A percentile compares a stretch with the other conserved stretches of the same genome.
Evolutionary conservation across 2,888 invertebrate genomes (phyloP).

Genomic region (Noctuana brunneofusca): DNA sequence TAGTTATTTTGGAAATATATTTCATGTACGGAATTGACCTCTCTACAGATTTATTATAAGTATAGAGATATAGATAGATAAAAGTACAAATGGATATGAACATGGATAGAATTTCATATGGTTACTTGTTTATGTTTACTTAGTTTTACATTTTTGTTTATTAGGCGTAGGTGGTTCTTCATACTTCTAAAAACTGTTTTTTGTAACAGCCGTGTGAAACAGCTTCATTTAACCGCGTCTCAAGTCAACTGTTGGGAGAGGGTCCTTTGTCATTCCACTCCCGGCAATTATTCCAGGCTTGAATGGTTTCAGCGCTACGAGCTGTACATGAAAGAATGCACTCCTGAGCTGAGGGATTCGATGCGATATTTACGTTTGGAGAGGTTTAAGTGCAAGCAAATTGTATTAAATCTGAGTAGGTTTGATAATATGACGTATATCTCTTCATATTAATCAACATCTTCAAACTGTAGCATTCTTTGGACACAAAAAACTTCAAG

Average conservation of each 20-base stretch:
- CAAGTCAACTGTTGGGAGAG: constrained; percentile 50
- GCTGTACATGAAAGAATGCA: neutral
- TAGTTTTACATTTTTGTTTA: neutral
- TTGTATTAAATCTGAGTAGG: too few relatives aligned
- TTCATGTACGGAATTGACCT: too few relatives aligned
- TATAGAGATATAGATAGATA: too few relatives aligned
- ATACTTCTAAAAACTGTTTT: constrained; percentile 12
- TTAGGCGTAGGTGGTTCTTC: neutral
- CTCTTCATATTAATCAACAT: too few relatives aligned
- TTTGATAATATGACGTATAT: too few relatives aligned
- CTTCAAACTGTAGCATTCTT: too few relatives aligned
- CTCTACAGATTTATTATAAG: too few relatives aligned
- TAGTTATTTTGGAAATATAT: too few relatives aligned
- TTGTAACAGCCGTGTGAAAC: constrained; percentile 16
- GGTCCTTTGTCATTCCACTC: constrained; percentile 68
- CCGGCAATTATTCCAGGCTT: constrained; percentile 37
- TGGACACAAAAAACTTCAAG: too few relatives aligned
- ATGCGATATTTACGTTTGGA: neutral
- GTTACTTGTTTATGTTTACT: too few relatives aligned
- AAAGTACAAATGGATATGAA: too few relatives aligned
- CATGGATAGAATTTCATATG: too few relatives aligned
- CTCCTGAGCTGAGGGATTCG: neutral
- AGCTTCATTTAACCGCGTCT: constrained; percentile 24
- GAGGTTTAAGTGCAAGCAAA: neutral
- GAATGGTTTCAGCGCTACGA: neutral